A percentile compares a stretch with the other conserved stretches of the same genome.
Conservation (phyloP, 1,140 invertebrate species). For the Penaeus vannamei region DNA sequence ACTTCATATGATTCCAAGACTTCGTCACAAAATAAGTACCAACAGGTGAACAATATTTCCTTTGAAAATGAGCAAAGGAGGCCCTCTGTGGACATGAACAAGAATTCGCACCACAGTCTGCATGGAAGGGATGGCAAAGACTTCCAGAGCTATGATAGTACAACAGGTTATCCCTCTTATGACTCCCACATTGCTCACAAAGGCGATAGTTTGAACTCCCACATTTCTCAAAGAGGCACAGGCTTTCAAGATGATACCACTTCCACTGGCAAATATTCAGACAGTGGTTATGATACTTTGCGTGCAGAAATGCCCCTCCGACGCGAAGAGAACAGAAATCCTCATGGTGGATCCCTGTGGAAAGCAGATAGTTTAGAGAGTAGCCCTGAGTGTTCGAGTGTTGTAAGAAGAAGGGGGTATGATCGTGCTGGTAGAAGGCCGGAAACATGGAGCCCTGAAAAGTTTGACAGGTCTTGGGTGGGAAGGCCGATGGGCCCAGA, state of each 20-base stretch:
- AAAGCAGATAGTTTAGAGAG: constrained; percentile 45
- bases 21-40: constrained; percentile 27
- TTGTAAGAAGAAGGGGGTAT: constrained; percentile 48
- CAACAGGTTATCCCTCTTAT: constrained; percentile 41
- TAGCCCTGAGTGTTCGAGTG: constrained; percentile 57
- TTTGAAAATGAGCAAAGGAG: constrained; percentile 38
- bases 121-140: background rate
- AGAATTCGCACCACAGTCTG: constrained; percentile 2
- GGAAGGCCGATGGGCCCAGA: constrained; percentile 31
- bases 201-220: constrained; percentile 33
- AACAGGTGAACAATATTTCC: constrained; percentile 20
- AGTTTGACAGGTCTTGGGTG: constrained; percentile 63
- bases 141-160: constrained; percentile 41
- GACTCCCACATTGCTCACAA: constrained; percentile 55
- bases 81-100: constrained; percentile 21
- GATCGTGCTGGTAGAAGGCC: constrained; percentile 55
- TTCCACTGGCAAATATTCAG: constrained; percentile 69
- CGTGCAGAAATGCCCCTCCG: constrained; percentile 64
- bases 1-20: constrained; percentile 42
- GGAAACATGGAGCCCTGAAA: constrained; percentile 68
- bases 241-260: constrained; percentile 55
- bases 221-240: constrained; percentile 36
- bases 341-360: constrained; percentile 35
- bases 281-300: constrained; percentile 72
- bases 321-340: constrained; percentile 51